Evolutionary conservation across 2,797 vertebrate species (phyloP), one percentile per base, ranked within the genome.

Genomic region (Craterocephalus amniculus): DNA sequence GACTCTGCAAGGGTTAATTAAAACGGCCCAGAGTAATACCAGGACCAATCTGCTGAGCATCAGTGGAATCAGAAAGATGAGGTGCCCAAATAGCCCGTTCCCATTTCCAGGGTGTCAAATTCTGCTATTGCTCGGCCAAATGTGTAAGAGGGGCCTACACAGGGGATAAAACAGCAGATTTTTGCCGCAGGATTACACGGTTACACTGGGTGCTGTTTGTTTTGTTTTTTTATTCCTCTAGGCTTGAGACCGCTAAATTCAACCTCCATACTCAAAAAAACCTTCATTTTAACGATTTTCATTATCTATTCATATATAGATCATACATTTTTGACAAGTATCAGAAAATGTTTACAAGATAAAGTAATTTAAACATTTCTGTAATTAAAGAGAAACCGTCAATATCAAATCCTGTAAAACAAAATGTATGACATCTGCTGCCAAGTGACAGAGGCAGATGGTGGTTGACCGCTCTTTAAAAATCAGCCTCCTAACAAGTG

Each of bases 391-490:
- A 51, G 24, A n/a, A 67, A 22, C 10, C 24, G 2, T 31, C 3
- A 43, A 34, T 63, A n/a, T 22, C 20, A 11, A 65, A 52, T 48
- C 51, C 13, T 57, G 36, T 66, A 59, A 54, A n/a, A 48, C 18
- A 34, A 60, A 65, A 2, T 55, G 3, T 66, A 38, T 31, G 27
- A 43, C 10, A 4, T 34, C 38, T 36, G 48, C 51, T 55, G 62
- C 51, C 16, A 40, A 32, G 62, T 43, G 43, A 75, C 52, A 45
- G 24, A 64, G 31, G 34, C 62, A 72, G 64, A 55, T 66, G 57
- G 55, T 62, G 58, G 55, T 76, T 63, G 67, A 26, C 24, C 35
- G 52, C 66, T 84, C 55, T 61, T 54, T 29, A 63, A 86, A 72
- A 77, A 81, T 63, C 60, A 13, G 24, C 40, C 13, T 4, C 63